These are phyloP conservation scores for Ctenomys sociabilis DNA, from an alignment of 2,113 vertebrate genomes.

Conservation along the genomic window DNA sequence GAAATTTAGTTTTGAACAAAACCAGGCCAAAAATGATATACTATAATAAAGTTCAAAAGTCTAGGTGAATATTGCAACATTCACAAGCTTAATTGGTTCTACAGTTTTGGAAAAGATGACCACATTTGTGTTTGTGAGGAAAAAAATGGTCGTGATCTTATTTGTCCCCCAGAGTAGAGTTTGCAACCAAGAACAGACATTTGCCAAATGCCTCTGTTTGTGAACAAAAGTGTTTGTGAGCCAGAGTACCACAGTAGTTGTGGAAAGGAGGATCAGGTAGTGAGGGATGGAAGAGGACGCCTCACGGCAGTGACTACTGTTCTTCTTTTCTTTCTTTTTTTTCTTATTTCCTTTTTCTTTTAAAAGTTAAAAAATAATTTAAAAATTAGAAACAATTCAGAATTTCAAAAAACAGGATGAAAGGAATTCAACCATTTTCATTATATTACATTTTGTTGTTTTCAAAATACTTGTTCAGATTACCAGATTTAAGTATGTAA, in stretches of 20 bases:
- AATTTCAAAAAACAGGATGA: too few species aligned
- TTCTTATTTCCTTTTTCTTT: too few species aligned
- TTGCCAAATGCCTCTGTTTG: not conserved
- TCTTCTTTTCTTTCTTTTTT: too few species aligned
- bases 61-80: not conserved
- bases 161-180: not conserved
- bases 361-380: too few species aligned
- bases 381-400: too few species aligned
- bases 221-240: not conserved
- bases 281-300: not conserved
- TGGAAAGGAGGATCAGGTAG: not conserved
- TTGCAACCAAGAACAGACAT: not conserved
- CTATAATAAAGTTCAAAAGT: not conserved
- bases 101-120: not conserved
- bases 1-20: conserved; percentile 42
- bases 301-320: not conserved
- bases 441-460: too few species aligned
- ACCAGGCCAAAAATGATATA: not conserved
- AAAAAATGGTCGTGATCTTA: not conserved
- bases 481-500: too few species aligned
- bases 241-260: not conserved
- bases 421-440: too few species aligned
- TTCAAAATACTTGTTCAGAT: too few species aligned
- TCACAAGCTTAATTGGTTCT: not conserved
- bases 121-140: not conserved